Base-by-base conservation (phyloP, 2,888 invertebrate genomes). In the Meiosimyza decipiens region DNA sequence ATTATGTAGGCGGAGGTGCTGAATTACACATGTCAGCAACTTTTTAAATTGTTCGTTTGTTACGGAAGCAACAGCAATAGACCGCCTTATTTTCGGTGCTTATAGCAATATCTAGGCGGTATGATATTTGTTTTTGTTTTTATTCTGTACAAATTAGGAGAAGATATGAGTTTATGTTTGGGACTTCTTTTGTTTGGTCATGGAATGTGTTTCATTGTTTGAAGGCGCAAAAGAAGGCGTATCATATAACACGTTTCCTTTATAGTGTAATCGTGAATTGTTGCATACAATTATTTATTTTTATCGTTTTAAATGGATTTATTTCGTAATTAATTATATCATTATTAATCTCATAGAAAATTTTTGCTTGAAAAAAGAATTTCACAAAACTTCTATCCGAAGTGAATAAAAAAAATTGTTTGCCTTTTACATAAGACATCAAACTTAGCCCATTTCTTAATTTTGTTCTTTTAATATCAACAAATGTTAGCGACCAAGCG, bases 31-130 rank as follows among this genome's bases (percentile, higher is more conserved):
- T 82, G 83, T 82, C 83, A 83, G 82, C 84, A 84, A 84, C 84
- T 84, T 84, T 82, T 79, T 80, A 82, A 83, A 84, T 83, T 83
- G 84, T 80, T 76, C 74, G 76, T 77, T 73, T 74, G 79, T 60
- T 60, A 69, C 16, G 50, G 60, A 69, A 69, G 69, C 77, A 81
- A 79, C 80, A 81, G 82, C 77, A 83, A 83, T 83, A 83, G 81
- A 83, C 82, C 84, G 84, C 83, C 83, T 81, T 82, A 78, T 13
- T 57, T 55, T 52, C 22, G 63, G n/a, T 51, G 3, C 12, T 63
- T 63, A 9, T 22, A 6, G 15, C 9, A 2, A 40, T 40, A 40
- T 40, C 40, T 7, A 40, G 9, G 6, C 40, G 40, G 6, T 7
- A 6, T 40, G 7, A 7, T 40, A 40, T 6, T 40, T 40, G 2